Evolutionary conservation across 2,113 vertebrate genomes (phyloP), one percentile per base, ranked within the genome.

Genomic region (Saguinus midas): DNA sequence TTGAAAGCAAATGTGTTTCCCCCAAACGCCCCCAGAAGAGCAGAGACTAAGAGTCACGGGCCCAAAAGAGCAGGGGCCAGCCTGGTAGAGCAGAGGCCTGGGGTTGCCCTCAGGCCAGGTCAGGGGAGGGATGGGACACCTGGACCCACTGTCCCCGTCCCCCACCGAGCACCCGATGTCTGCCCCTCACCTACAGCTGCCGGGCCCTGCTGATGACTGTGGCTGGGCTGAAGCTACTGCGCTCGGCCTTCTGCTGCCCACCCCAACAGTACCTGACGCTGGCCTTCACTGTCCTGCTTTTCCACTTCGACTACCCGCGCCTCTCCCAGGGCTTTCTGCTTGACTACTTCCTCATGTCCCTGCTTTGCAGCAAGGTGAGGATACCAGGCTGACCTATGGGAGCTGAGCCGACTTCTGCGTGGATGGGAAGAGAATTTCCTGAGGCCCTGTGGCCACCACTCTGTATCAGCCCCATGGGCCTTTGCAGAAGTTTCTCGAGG

Each of bases 301-400:
- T 99, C 98, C 99, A 99, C 96, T 99, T 99, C 0, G 99, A 99
- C 98, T 99, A 99, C 97, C 99, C 99, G 0, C 99, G 98, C 97
- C 99, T 99, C 96, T 99, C 99, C 0, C 99, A 99, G 98, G 99
- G 99, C 97, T 99, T 99, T 97, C 98, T 99, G 50, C 98, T 99
- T 0, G 99, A 99, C 98, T 99, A 99, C 98, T 99, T 99, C 98
- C 98, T 99, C 98, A 99, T 99, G 99, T 99, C 99, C 52, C 99
- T 99, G 96, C 98, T 99, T 97, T 99, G 99, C 98, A 99, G 99
- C 99, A 99, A 99, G 99, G 99, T 99, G 61, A 75, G 98, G 81
- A 0, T 43, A 6, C 17, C 0, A 0, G 52, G 64, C 64, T 29
- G 23, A 8, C 20, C 20, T 0, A 3, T 5, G 4, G 29, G 58